Conservation (phyloP, 2,888 invertebrate species). For the Alloplasta piceator region DNA sequence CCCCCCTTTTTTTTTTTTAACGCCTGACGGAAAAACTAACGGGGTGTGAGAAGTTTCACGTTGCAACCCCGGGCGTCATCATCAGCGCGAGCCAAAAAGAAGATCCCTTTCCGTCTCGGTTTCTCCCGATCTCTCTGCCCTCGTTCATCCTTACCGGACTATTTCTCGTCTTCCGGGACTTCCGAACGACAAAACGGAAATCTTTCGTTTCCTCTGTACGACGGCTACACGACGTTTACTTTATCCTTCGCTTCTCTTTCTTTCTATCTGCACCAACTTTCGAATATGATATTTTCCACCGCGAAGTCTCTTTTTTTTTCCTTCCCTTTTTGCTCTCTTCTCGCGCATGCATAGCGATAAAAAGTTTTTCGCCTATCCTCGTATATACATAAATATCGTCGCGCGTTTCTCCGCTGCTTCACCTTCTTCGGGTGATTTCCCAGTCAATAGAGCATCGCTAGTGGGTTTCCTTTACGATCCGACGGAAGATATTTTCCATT, state of each 20-base stretch:
- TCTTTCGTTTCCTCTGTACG: slow-evolving; percentile 52
- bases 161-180: slow-evolving; percentile 48
- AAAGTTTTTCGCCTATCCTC: slow-evolving; percentile 17
- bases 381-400: neutral
- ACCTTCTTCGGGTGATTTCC: slow-evolving; percentile 26
- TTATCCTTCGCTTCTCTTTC: slow-evolving; percentile 37
- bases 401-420: neutral
- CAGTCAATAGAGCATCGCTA: slow-evolving; percentile 47
- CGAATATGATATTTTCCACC: slow-evolving; percentile 42
- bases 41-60: slow-evolving; percentile 32
- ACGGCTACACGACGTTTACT: slow-evolving; percentile 56
- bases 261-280: slow-evolving; percentile 28
- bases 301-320: slow-evolving; percentile 25
- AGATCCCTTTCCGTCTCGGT: slow-evolving; percentile 10
- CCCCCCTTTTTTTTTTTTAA: neutral
- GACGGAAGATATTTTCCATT: slow-evolving; percentile 22
- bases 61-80: slow-evolving; percentile 39
- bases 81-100: slow-evolving; percentile 52
- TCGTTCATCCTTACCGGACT: slow-evolving; percentile 5
- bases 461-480: slow-evolving; percentile 39
- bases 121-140: neutral
- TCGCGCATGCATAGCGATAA: neutral
- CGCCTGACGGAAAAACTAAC: slow-evolving; percentile 55
- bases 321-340: no score
- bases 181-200: slow-evolving; percentile 50